Evolutionary conservation across 2,797 vertebrate species (phyloP).

Genomic region (Paramormyrops hopkinsi): DNA sequence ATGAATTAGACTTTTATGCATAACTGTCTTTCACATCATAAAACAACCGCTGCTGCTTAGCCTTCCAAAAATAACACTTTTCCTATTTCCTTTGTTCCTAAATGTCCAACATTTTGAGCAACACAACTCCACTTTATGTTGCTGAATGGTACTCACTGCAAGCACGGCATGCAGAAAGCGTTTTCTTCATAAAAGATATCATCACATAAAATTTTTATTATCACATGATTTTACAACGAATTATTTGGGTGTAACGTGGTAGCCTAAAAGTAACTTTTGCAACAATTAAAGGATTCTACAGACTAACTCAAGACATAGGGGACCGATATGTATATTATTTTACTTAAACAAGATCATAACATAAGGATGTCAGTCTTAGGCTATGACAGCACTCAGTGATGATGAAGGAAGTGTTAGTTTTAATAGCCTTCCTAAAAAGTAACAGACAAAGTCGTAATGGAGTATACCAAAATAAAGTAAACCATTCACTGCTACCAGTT

Average conservation of each 20-base stretch:
- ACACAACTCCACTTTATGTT: neutral
- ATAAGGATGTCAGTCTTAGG: neutral
- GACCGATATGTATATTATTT: slow-evolving; percentile 3
- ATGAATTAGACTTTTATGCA: neutral
- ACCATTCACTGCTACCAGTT: neutral
- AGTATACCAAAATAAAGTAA: slow-evolving; percentile 33
- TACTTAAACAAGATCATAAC: neutral
- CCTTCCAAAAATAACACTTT: neutral
- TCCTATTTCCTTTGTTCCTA: neutral
- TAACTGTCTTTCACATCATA: neutral
- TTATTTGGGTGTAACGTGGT: neutral
- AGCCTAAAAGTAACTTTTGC: neutral
- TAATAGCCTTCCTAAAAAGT: slow-evolving; percentile 39
- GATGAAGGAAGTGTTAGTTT: slow-evolving; percentile 33
- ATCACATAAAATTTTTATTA: neutral
- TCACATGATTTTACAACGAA: neutral
- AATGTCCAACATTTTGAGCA: neutral
- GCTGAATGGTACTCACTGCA: neutral
- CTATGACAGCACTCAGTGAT: slow-evolving; percentile 6
- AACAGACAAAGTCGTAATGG: slow-evolving; percentile 40
- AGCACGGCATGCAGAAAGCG: neutral
- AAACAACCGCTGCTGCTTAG: neutral
- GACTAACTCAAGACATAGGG: neutral
- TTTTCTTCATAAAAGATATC: neutral
- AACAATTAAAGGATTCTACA: neutral